A percentile compares a stretch with the other conserved stretches of the same genome.
Evolutionary conservation across 2,888 invertebrate genomes (phyloP).

Genomic region (Muschampia plurimacula): DNA sequence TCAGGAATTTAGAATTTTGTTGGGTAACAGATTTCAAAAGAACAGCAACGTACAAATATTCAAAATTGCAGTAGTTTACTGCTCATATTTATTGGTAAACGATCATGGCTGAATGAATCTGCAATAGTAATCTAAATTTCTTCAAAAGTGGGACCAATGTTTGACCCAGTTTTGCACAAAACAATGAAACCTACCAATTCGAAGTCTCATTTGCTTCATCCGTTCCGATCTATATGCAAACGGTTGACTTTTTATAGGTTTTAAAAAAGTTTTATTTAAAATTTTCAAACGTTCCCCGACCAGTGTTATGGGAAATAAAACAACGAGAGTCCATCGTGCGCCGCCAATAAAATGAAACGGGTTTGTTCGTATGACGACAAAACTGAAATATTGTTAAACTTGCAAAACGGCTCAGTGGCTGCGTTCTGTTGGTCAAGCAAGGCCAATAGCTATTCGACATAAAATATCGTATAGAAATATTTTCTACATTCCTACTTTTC

Average conservation of each 20-base stretch:
- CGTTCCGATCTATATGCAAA: slow-evolving; percentile 23
- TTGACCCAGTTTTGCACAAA: slow-evolving; percentile 34
- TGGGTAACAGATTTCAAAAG: too few species aligned
- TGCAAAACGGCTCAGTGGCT: slow-evolving; percentile 70
- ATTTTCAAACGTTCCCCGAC: slow-evolving; percentile 52
- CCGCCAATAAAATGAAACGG: slow-evolving; percentile 66
- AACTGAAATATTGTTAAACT: slow-evolving; percentile 80
- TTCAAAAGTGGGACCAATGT: background rate
- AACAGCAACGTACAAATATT: too few species aligned
- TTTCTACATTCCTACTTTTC: too few species aligned
- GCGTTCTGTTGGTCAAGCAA: slow-evolving; percentile 30
- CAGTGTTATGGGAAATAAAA: slow-evolving; percentile 67
- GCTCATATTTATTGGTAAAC: slow-evolving; percentile 6
- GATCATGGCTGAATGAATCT: background rate
- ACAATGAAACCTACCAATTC: slow-evolving; percentile 9
- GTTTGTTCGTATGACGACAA: slow-evolving; percentile 59
- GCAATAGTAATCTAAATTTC: background rate
- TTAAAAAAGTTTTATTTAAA: slow-evolving; percentile 48
- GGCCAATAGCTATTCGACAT: background rate
- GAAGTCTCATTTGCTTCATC: slow-evolving; percentile 1
- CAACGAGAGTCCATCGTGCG: slow-evolving; percentile 63
- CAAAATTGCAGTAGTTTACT: background rate
- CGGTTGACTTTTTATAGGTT: slow-evolving; percentile 41
- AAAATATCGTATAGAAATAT: background rate
- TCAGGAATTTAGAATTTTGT: too few species aligned